These are phyloP conservation scores for Pelodytes ibericus DNA, from an alignment of 2,797 vertebrate genomes.

Conservation along the genomic window DNA sequence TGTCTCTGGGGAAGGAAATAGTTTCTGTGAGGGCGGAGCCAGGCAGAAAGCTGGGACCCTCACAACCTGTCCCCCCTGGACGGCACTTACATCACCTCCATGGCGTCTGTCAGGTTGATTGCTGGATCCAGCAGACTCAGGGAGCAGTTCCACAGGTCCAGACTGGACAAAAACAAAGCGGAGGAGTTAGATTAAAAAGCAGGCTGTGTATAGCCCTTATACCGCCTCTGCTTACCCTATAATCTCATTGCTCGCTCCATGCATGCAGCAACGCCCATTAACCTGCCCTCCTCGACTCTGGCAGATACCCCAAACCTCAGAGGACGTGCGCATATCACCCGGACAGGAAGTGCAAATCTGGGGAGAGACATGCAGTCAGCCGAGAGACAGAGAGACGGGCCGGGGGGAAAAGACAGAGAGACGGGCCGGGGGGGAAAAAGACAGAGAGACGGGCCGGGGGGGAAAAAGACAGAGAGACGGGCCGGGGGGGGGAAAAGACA, in stretches of 20 bases:
- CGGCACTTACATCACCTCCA: constrained; percentile 2
- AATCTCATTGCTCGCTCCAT: background rate
- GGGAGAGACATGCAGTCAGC: background rate
- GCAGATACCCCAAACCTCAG: background rate
- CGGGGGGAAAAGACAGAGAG: too few relatives aligned
- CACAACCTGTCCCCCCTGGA: too few relatives aligned
- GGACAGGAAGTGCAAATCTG: constrained; percentile 28
- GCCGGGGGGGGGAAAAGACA: too few relatives aligned
- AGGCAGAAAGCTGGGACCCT: background rate
- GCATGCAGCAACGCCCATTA: constrained; percentile 13
- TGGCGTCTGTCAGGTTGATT: background rate
- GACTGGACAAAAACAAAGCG: background rate
- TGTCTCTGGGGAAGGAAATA: background rate
- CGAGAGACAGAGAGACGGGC: too few relatives aligned
- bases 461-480: too few relatives aligned
- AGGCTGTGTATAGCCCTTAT: background rate
- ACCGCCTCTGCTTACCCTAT: background rate
- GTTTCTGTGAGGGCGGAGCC: background rate
- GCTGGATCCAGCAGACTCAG: constrained; percentile 11
- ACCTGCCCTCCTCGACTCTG: background rate
- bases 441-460: too few relatives aligned
- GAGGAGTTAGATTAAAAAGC: background rate
- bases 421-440: too few relatives aligned
- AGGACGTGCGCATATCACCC: background rate
- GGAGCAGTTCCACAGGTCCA: constrained; percentile 40